Base-by-base conservation (phyloP, 2,113 vertebrate genomes). In the Marmota monax region DNA sequence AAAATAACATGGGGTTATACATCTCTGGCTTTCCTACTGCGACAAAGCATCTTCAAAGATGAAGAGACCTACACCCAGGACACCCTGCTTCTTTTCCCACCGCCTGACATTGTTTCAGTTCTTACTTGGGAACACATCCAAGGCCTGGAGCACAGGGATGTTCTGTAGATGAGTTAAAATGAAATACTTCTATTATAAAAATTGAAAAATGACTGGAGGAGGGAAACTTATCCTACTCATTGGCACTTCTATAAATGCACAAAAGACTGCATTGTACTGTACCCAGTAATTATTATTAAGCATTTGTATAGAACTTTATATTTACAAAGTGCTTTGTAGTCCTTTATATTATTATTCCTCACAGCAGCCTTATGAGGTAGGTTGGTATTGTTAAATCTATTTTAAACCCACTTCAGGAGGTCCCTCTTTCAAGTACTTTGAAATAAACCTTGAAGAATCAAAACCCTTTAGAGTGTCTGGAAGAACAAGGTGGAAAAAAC, bases 371-470 rank as follows among this genome's bases (percentile, higher is more conserved):
- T 97, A 97, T 97, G 95, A 98, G 97, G 95, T 85, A 95, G 97
- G 96, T 97, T 96, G 95, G 96, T 96, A 98, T 98, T 98, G 96
- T 97, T 96, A 97, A 95, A 85, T 95, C 97, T 92, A 97, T 98
- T 97, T 97, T 97, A 95, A 95, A 73, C 74, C 95, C 92, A 78
- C 95, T 67, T 97, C 92, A 96, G 96, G 96, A 88, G 97, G 92
- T 95, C 84, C 80, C 61, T 88, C 90, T 97, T 97, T 97, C 78
- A 98, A 98, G 80, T 90, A 84, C 95, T 98, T 97, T 97, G 96
- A 97, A 98, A 97, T 97, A 96, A 97, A 95, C 96, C 93, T 97
- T 79, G 82, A 98, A 97, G 97, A 98, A 96, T 97, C 90, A 97
- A 97, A 98, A 97, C 72, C 85, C 90, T 97, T 98, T 95, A 63